Conservation (phyloP, 1,140 invertebrate genomes). For the Drosophila truncata region DNA sequence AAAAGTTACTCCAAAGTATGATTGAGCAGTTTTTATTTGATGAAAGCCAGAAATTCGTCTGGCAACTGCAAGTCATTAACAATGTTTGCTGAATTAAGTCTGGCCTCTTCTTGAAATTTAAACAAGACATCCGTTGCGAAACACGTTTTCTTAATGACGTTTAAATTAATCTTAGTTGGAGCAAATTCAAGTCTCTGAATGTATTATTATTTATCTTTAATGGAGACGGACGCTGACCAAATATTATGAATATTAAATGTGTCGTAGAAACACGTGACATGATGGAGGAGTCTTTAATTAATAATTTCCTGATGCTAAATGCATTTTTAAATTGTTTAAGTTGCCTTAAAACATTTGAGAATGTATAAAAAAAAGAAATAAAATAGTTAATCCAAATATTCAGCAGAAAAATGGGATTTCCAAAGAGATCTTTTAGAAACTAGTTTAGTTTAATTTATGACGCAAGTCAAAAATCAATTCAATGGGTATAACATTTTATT, state of each 20-base stretch:
- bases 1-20: background rate
- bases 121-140: slow-evolving; percentile 15
- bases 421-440: slow-evolving; percentile 1
- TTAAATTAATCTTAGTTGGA: slow-evolving; percentile 20
- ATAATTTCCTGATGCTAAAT: background rate
- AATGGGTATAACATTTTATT: background rate
- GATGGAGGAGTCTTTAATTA: slow-evolving; percentile 18
- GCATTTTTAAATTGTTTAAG: background rate
- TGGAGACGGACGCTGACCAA: background rate
- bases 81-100: background rate
- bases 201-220: slow-evolving; percentile 12
- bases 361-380: background rate
- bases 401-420: slow-evolving; percentile 5
- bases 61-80: background rate
- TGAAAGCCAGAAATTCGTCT: background rate
- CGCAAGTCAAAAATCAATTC: background rate
- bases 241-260: slow-evolving; percentile 22
- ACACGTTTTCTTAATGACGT: slow-evolving; percentile 21
- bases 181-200: slow-evolving; percentile 9
- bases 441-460: slow-evolving; percentile 22
- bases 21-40: slow-evolving; percentile 8
- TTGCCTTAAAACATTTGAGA: background rate
- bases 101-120: slow-evolving; percentile 7
- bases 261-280: background rate
- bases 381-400: slow-evolving; percentile 11